phyloP scores from a whole-genome alignment of 2,888 invertebrate genomes.

The Blastobasis lacticolella region DNA sequence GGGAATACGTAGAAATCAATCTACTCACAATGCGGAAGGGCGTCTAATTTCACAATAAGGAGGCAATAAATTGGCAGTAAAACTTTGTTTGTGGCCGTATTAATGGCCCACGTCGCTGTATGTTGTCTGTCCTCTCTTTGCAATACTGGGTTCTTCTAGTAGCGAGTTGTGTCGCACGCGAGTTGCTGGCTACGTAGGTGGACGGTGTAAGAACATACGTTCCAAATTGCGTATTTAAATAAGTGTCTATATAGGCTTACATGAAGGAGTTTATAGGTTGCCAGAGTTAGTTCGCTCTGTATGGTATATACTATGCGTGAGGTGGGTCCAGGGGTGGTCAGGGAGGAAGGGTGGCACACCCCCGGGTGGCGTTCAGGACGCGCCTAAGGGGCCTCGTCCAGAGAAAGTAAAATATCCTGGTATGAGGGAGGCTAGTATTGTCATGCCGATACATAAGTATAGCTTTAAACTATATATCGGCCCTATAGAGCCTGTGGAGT shows the following conservation, averaged over 20 bases:
- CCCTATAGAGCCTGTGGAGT: slow-evolving; percentile 52
- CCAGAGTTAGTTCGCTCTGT: slow-evolving; percentile 68
- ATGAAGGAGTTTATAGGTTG: slow-evolving; percentile 59
- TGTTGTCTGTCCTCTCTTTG: too few relatives aligned
- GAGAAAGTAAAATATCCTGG: slow-evolving; percentile 74
- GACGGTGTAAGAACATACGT: slow-evolving; percentile 26
- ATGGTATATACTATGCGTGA: slow-evolving; percentile 63
- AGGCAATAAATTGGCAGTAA: too few relatives aligned
- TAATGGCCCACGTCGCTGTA: slow-evolving; percentile 13
- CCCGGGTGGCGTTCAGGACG: slow-evolving; percentile 42
- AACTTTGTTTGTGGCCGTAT: slow-evolving; percentile 15
- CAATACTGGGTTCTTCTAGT: too few relatives aligned
- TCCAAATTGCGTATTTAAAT: slow-evolving; percentile 69
- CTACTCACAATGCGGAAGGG: too few relatives aligned
- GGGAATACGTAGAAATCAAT: too few relatives aligned
- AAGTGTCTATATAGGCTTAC: slow-evolving; percentile 43
- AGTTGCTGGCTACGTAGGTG: too few relatives aligned
- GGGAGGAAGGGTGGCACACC: slow-evolving; percentile 26
- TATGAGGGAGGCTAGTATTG: slow-evolving; percentile 72
- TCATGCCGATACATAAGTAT: slow-evolving; percentile 69
- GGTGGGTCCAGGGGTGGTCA: slow-evolving; percentile 44
- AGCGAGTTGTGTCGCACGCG: too few relatives aligned
- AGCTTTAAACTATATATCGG: slow-evolving; percentile 72
- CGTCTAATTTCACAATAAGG: too few relatives aligned
- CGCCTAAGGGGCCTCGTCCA: slow-evolving; percentile 69